Evolutionary conservation across 2,113 vertebrate species (phyloP), one percentile per base, ranked within the genome.

Genomic region (Hoplias malabaricus): DNA sequence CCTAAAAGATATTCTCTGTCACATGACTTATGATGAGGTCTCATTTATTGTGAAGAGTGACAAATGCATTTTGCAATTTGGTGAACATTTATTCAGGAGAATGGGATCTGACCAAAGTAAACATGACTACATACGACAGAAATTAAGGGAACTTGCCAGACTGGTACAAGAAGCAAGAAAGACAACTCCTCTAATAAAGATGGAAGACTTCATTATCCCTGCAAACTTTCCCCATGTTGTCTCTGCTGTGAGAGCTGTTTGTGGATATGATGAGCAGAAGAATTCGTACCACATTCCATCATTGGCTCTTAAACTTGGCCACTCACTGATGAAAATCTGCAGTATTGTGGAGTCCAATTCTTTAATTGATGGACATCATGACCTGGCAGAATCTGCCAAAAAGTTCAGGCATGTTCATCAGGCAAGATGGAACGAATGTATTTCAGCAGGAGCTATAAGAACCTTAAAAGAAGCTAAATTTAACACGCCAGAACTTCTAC

Each of bases 81-180:
- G 69, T 33, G 19, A 79, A 29, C 61, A 79, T n/a, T n/a, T n/a
- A n/a, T 73, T 53, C 33, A 73, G 72, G n/a, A 53, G 48, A 19
- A 23, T 48, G 11, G 77, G 69, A 5, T 65, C 69, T 23, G 69
- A 66, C 36, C 40, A 36, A 8, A 62, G 7, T n/a, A 79, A 62
- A 29, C 79, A 80, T 38, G 65, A 75, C 7, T 75, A 76, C 56
- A 76, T 80, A 4, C 19, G 73, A 9, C 73, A 80, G 42, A 80
- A 80, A 23, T 48, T 80, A 40, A 69, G 79, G 25, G 73, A 76
- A 53, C 8, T 76, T 9, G 73, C 54, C 12, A 76, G 79, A 71
- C 56, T 62, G 3, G 43, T 81, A 8, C 9, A 36, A 12, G 46
- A 27, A 23, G 73, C 73, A 8, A 65, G 40, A 40, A 53, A 54